Base-by-base conservation (phyloP, 2,113 vertebrate genomes). In the Baryphthengus martii region DNA sequence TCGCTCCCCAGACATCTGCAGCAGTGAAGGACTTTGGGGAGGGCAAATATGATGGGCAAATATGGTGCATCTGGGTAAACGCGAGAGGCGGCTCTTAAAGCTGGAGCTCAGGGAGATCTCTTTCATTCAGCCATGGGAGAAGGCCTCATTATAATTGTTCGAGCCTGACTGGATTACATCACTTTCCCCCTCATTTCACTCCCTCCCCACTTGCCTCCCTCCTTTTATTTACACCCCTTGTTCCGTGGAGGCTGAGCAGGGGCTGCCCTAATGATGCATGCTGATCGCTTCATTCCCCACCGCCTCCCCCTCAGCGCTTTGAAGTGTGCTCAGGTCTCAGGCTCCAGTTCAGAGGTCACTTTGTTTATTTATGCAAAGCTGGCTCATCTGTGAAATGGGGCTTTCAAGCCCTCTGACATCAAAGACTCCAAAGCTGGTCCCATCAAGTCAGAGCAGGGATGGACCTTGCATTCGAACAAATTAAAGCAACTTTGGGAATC, bases 351-450 rank as follows among this genome's bases (percentile, higher is more conserved):
- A 98, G 96, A 97, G 98, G 98, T 98, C 97, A 91, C 96, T 91
- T 93, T 97, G 97, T 98, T 97, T 98, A 97, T 98, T 98, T 97
- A 98, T 98, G 97, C 97, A 97, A 97, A 98, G 96, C 97, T 97
- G 97, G 96, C 94, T 97, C 96, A 96, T 97, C 97, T 98, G 97
- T 96, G 97, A 97, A 97, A 97, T 94, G 92, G 96, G 97, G 56
- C 95, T 98, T 98, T 97, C 92, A 96, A 94, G 97, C 94, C 94
- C 90, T 80, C 90, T 86, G 89, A 98, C 97, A 97, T 98, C 97
- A 98, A 98, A 98, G 90, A 42, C 94, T 95, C 92, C 76, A 92
- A 95, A 97, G 95, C 97, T 93, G 85, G 83, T 97, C 89, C 88
- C 77, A 90, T 95, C 93, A 94, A 97, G 95, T 96, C 91, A 86